Conservation (phyloP, 2,888 invertebrate species). For the Limnephilus lunatus region DNA sequence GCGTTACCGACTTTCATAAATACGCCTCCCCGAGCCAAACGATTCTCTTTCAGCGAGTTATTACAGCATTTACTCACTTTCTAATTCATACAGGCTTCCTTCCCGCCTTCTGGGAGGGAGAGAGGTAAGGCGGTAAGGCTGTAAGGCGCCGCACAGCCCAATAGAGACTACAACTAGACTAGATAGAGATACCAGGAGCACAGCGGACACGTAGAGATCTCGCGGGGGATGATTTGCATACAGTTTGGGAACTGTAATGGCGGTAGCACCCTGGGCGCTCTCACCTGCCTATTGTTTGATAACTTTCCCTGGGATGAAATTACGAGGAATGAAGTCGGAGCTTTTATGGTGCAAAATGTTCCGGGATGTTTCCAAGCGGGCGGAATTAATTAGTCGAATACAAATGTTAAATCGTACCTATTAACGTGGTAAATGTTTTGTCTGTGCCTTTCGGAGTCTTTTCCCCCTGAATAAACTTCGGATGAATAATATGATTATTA, state of each 20-base stretch:
- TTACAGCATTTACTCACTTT: constrained; percentile 63
- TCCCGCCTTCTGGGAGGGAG: neutral
- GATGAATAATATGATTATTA: constrained; percentile 42
- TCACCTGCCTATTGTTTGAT: constrained; percentile 58
- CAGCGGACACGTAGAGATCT: constrained; percentile 56
- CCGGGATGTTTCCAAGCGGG: constrained; percentile 48
- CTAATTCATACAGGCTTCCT: constrained; percentile 60
- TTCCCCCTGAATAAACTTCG: constrained; percentile 30
- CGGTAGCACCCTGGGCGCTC: constrained; percentile 52
- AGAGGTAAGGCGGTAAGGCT: neutral
- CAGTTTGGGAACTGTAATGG: constrained; percentile 65
- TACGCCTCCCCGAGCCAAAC: constrained; percentile 48
- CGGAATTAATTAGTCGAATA: constrained; percentile 55
- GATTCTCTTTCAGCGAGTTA: constrained; percentile 59
- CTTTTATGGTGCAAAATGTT: constrained; percentile 42
- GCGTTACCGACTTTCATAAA: constrained; percentile 62
- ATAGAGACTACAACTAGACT: neutral
- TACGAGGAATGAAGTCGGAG: constrained; percentile 50
- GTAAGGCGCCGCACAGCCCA: neutral
- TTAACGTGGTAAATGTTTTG: constrained; percentile 50
- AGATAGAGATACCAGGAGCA: neutral
- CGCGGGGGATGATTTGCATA: constrained; percentile 63
- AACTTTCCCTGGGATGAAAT: constrained; percentile 63
- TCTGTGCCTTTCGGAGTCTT: constrained; percentile 33
- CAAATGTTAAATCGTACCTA: constrained; percentile 55